phyloP scores from a whole-genome alignment of 2,888 invertebrate species.

The Parnassius apollo region DNA sequence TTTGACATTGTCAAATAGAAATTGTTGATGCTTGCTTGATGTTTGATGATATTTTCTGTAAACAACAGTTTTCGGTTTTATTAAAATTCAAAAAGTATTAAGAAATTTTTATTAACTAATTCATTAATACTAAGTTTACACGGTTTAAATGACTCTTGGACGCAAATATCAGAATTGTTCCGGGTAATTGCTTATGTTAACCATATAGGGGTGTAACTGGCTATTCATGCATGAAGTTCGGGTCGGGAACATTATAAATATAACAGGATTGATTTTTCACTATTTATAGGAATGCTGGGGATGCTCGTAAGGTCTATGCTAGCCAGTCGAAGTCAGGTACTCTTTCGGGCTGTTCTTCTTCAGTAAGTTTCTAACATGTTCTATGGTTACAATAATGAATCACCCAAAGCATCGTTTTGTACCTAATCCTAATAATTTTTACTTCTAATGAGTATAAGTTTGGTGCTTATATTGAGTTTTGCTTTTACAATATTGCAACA shows the following conservation, averaged over 20 bases:
- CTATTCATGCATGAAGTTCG: constrained; percentile 66
- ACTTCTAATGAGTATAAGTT: too few species aligned
- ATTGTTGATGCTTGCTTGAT: constrained; percentile 17
- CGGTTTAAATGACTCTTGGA: constrained; percentile 73
- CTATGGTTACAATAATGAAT: constrained; percentile 27
- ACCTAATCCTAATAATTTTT: too few species aligned
- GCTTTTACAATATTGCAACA: too few species aligned
- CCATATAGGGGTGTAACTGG: constrained; percentile 49
- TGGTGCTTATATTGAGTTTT: too few species aligned
- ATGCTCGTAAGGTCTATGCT: constrained; percentile 74
- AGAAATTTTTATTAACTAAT: constrained; percentile 33
- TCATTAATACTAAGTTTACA: constrained; percentile 35
- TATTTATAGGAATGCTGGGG: constrained; percentile 81
- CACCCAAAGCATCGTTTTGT: constrained; percentile 12
- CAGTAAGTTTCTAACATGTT: constrained; percentile 73
- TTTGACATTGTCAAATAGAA: constrained; percentile 22
- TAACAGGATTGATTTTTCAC: constrained; percentile 72
- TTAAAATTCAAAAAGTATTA: constrained; percentile 4
- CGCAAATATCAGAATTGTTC: constrained; percentile 77
- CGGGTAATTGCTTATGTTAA: constrained; percentile 72
- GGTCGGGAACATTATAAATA: constrained; percentile 54
- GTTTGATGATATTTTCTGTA: constrained; percentile 18
- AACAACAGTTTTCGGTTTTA: constrained; percentile 14
- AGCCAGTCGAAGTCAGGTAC: constrained; percentile 84
- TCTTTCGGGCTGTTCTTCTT: constrained; percentile 86